Percentiles rank a stretch among this genome's conserved stretches.
These are phyloP conservation scores for Barypeithes pellucidus DNA, from an alignment of 2,888 invertebrate species.

Conservation along the genomic window DNA sequence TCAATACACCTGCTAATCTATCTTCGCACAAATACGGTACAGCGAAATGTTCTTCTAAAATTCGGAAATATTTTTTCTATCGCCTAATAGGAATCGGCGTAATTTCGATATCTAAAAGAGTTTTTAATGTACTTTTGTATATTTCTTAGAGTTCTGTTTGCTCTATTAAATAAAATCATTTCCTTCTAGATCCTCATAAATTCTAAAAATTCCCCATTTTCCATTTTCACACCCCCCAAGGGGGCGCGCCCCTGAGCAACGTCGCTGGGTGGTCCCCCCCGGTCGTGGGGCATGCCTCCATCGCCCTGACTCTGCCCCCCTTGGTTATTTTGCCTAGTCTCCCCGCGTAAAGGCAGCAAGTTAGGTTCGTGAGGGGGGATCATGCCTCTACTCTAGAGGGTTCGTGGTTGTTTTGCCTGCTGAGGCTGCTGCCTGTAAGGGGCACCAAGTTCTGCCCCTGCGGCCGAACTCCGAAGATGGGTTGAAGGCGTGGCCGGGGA, in stretches of 20 bases:
- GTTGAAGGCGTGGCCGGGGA: constrained; percentile 57
- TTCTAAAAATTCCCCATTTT: background rate
- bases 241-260: constrained; percentile 44
- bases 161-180: background rate
- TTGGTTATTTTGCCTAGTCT: constrained; percentile 7
- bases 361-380: constrained; percentile 40
- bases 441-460: constrained; percentile 47
- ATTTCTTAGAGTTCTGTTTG: too few species aligned
- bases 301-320: constrained; percentile 16
- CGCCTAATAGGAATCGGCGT: too few species aligned
- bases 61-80: too few species aligned
- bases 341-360: constrained; percentile 25
- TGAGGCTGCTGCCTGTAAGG: constrained; percentile 35
- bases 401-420: constrained; percentile 24
- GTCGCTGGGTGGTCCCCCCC: constrained; percentile 48
- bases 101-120: too few species aligned
- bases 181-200: background rate
- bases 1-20: too few species aligned
- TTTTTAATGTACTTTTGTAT: too few species aligned
- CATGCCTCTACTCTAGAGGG: constrained; percentile 25
- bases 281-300: constrained; percentile 45
- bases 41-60: too few species aligned
- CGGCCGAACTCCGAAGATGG: constrained; percentile 58
- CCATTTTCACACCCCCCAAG: constrained; percentile 44
- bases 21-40: too few species aligned